Conservation (phyloP, 2,113 vertebrate genomes). For the Emydura subglobosa region DNA sequence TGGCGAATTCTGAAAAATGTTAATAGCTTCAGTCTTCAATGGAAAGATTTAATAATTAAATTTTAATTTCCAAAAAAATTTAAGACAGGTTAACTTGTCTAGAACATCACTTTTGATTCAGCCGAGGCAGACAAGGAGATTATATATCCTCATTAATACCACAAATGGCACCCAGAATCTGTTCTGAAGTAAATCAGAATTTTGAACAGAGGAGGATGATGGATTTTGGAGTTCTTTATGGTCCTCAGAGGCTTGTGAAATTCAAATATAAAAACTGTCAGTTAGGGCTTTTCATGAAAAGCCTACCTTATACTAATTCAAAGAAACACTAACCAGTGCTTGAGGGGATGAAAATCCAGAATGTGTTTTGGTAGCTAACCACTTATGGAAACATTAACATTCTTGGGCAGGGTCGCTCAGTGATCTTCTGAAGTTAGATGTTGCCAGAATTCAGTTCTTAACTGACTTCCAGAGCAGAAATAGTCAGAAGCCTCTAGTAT, state of each 20-base stretch:
- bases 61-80: slow-evolving; percentile 43
- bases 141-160: slow-evolving; percentile 72
- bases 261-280: slow-evolving; percentile 82
- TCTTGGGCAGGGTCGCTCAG: slow-evolving; percentile 49
- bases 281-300: slow-evolving; percentile 78
- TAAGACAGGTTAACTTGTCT: slow-evolving; percentile 61
- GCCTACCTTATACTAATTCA: slow-evolving; percentile 76
- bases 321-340: slow-evolving; percentile 76
- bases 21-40: slow-evolving; percentile 49
- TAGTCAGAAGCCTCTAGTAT: slow-evolving; percentile 73
- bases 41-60: slow-evolving; percentile 65
- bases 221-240: slow-evolving; percentile 76
- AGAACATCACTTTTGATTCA: slow-evolving; percentile 55
- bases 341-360: slow-evolving; percentile 74
- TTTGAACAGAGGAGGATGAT: slow-evolving; percentile 74
- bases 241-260: slow-evolving; percentile 79
- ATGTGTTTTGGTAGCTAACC: slow-evolving; percentile 72
- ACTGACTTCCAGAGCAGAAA: slow-evolving; percentile 66
- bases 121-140: slow-evolving; percentile 44
- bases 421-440: slow-evolving; percentile 70
- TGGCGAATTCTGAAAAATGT: slow-evolving; percentile 59
- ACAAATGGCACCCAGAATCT: slow-evolving; percentile 78
- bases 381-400: slow-evolving; percentile 77
- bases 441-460: slow-evolving; percentile 73
- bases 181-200: slow-evolving; percentile 55